phyloP scores from a whole-genome alignment of 2,888 invertebrate species.

The Biston betularia region DNA sequence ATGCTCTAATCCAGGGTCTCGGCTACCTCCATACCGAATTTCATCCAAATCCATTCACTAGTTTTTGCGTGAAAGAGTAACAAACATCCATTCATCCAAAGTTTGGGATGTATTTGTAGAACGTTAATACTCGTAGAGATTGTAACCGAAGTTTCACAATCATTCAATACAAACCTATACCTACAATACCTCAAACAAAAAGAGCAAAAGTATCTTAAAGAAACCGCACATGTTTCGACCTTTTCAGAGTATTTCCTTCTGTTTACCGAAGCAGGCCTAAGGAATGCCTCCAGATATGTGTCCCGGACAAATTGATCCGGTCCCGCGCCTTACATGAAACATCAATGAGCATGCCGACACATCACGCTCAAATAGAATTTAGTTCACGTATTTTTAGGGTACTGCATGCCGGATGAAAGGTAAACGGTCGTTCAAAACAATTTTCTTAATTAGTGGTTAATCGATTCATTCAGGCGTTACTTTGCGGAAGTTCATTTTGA shows the following conservation, averaged over 20 bases:
- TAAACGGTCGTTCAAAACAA: too few relatives aligned
- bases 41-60: too few relatives aligned
- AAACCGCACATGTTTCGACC: not conserved
- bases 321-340: slow-evolving; percentile 25
- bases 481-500: too few relatives aligned
- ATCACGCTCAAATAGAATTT: slow-evolving; percentile 25
- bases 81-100: too few relatives aligned
- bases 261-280: slow-evolving; percentile 7
- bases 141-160: too few relatives aligned
- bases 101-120: too few relatives aligned
- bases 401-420: not conserved
- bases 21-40: too few relatives aligned
- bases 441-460: too few relatives aligned
- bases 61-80: too few relatives aligned
- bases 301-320: slow-evolving; percentile 25
- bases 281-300: slow-evolving; percentile 16
- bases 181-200: not conserved
- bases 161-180: not conserved
- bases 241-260: not conserved
- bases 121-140: too few relatives aligned
- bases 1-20: too few relatives aligned
- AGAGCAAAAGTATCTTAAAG: not conserved
- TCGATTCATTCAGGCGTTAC: too few relatives aligned
- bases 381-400: slow-evolving; percentile 22
- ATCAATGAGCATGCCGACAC: slow-evolving; percentile 27